Evolutionary conservation across 2,888 invertebrate species (phyloP), one percentile per base, ranked within the genome.

Genomic region (Argyresthia albistria): DNA sequence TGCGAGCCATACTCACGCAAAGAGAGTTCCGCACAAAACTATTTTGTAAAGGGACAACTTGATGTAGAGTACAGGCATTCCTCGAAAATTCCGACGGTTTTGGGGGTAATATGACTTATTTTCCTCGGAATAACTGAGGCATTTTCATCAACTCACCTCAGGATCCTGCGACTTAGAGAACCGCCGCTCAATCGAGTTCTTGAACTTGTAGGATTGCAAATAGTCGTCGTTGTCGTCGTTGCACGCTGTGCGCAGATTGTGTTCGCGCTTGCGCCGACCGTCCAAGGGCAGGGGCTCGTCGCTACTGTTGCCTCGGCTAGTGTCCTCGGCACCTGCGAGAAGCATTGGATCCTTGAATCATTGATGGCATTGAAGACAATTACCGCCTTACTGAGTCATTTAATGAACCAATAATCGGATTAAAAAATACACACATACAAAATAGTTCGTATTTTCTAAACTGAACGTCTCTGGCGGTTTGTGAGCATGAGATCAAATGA

Each of bases 171-270:
- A 90, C 57, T 89, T 84, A 1, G 91, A 90, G 59, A 97, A 97
- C 55, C 97, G 89, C 71, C 97, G 93, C 68, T 97, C 96, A 60
- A 98, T 97, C 69, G 94, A 95, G 66, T 95, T 97, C 83, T 98
- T 98, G 86, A 97, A 97, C 83, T 97, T 97, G 86, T 97, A 97
- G 1, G 91, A 91, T 62, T 90, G 90, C 48, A 90, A 82, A 62
- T 76, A 88, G 66, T 80, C 87, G 55, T 88, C 88, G 48, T 79
- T 80, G 59, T 76, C 76, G 0, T 84, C 88, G 16, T 90, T 87
- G 52, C 88, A 66, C 4, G 84, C 70, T 8, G 77, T 61, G 1
- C 87, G 70, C 1, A 86, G 64, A 1, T 74, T 74, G 0, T 70
- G 64, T 39, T 83, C 77, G 6, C 76, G 65, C 59, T 76, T 73